These are phyloP conservation scores for Furcula furcula DNA, from an alignment of 2,888 invertebrate species.

Conservation along the genomic window DNA sequence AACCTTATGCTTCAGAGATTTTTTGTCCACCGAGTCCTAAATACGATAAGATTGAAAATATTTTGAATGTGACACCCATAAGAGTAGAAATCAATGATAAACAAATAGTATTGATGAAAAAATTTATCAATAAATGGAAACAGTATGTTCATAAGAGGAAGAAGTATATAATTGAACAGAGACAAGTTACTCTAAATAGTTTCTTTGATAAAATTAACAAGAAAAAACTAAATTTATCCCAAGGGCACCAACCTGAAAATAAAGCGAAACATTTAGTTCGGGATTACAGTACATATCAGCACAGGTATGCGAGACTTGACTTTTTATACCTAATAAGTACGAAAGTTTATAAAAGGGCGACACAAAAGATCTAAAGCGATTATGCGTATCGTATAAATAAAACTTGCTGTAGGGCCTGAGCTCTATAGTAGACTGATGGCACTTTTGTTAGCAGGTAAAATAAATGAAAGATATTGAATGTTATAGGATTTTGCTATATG, in stretches of 20 bases:
- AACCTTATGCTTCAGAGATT: slow-evolving; percentile 3
- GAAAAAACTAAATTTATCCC: slow-evolving; percentile 46
- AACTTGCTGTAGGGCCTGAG: too few species aligned
- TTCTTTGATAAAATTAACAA: slow-evolving; percentile 68
- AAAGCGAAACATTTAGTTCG: slow-evolving; percentile 49
- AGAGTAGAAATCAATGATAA: slow-evolving; percentile 40
- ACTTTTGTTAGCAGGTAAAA: too few species aligned
- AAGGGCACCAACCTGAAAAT: slow-evolving; percentile 34
- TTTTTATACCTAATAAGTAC: background rate
- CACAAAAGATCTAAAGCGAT: too few species aligned
- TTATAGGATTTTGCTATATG: too few species aligned
- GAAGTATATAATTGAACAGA: slow-evolving; percentile 43
- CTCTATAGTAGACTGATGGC: too few species aligned
- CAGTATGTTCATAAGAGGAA: slow-evolving; percentile 44
- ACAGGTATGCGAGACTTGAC: slow-evolving; percentile 54
- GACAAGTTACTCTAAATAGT: slow-evolving; percentile 52
- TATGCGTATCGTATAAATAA: too few species aligned
- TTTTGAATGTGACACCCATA: slow-evolving; percentile 51
- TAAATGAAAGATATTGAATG: too few species aligned
- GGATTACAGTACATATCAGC: slow-evolving; percentile 69
- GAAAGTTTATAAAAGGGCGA: slow-evolving; percentile 1
- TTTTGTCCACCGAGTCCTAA: background rate
- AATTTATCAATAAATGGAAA: slow-evolving; percentile 62
- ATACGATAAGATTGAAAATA: slow-evolving; percentile 28
- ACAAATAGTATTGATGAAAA: slow-evolving; percentile 44